Conservation (phyloP, 2,113 vertebrate species). For the Cynocephalus volans region DNA sequence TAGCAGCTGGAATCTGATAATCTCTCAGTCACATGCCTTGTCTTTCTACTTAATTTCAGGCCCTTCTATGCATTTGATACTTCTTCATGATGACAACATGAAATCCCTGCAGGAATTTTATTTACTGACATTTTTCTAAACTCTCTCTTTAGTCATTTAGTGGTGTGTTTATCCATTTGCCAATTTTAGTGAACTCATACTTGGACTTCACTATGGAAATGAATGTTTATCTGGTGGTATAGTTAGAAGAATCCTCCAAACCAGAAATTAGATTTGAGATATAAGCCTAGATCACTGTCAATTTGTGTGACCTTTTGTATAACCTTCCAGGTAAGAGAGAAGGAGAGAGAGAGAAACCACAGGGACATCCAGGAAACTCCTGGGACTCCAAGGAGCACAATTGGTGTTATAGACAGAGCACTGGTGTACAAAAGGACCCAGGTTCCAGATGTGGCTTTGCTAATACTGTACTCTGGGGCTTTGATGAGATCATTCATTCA, state of each 20-base stretch:
- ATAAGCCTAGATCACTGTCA: not conserved
- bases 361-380: not conserved
- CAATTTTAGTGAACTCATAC: not conserved
- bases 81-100: not conserved
- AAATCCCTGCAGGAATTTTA: not conserved
- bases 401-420: not conserved
- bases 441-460: not conserved
- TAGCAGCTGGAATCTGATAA: not conserved
- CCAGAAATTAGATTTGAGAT: not conserved
- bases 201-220: not conserved
- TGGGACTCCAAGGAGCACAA: no score
- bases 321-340: not conserved
- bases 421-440: not conserved
- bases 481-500: not conserved
- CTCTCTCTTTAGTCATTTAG: conserved; percentile 9
- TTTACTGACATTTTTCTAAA: not conserved
- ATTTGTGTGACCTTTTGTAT: not conserved
- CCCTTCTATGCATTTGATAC: not conserved
- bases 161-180: not conserved
- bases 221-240: not conserved
- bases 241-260: not conserved
- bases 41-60: not conserved
- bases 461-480: not conserved
- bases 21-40: not conserved
- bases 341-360: not conserved